Evolutionary conservation across 2,113 vertebrate genomes (phyloP), one percentile per base, ranked within the genome.

Genomic region (Chionodraco myersi): DNA sequence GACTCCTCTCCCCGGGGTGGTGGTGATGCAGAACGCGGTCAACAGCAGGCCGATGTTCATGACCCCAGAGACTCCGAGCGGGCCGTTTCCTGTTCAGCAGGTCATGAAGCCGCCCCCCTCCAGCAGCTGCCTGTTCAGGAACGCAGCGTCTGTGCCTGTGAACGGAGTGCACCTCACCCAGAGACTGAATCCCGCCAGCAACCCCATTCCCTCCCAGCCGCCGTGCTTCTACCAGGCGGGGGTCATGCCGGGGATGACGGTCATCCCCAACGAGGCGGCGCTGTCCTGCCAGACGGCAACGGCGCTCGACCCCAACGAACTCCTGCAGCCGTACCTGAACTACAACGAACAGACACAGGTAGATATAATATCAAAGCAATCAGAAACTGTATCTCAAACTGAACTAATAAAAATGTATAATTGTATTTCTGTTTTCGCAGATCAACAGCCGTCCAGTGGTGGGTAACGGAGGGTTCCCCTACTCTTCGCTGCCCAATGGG

Each of bases 321-420:
- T 76, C 0, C 5, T 53, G 0, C 92, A 87, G 77, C 82, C 48
- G 0, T 91, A 81, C 68, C 83, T 90, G 4, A 79, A 75, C 82
- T 94, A 89, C 23, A 86, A 69, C 14, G 77, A 82, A 30, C 91
- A 92, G 72, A 86, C 79, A 1, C 92, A 91, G 94, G 94, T 95
- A 88, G 26, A 41, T 41, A 41, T 41, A 5, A 41, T 6, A 41
- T 5, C 36, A 41, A 41, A 41, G 36, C 36, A 41, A 41, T 41
- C 36, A 41, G 5, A 41, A 41, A 41, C 36, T 41, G 36, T 41
- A 41, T 41, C 36, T 7, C 36, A 41, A 41, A 41, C 30, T 30
- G 30, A 30, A 30, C 30, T 30, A 30, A 30, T 30, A 30, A 4
- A 30, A 30, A 30, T 30, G 30, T 30, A 30, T 41, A 41, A 41